Percentiles rank a stretch among this genome's conserved stretches.
Evolutionary conservation across 2,797 vertebrate species (phyloP).

Genomic region (Sus cebifrons): DNA sequence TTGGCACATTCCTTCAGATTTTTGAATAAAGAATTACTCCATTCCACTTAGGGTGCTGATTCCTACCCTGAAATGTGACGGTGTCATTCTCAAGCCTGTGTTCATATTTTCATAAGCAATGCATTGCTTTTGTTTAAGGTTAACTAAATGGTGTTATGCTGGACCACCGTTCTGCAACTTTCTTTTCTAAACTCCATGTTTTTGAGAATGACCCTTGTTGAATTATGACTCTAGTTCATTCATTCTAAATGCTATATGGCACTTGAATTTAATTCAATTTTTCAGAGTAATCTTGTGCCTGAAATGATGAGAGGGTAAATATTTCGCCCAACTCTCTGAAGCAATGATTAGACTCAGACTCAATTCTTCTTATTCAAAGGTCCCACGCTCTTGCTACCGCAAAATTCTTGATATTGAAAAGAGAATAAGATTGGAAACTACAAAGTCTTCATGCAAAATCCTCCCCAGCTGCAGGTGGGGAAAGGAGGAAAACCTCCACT

Average conservation of each 20-base stretch:
- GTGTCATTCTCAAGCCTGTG: background rate
- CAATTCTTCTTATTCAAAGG: slow-evolving; percentile 12
- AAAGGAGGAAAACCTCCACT: background rate
- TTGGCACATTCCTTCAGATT: background rate
- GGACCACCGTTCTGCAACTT: background rate
- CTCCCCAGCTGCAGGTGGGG: background rate
- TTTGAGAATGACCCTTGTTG: background rate
- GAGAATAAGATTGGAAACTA: background rate
- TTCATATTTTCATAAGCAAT: background rate
- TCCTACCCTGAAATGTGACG: background rate
- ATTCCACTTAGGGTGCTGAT: background rate
- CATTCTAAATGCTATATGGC: background rate
- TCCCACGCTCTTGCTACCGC: slow-evolving; percentile 7
- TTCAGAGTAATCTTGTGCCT: background rate
- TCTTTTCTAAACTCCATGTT: background rate
- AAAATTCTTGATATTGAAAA: background rate
- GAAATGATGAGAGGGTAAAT: background rate
- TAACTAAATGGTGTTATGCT: background rate
- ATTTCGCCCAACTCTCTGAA: background rate
- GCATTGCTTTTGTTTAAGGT: background rate
- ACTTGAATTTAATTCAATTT: background rate
- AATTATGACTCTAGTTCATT: background rate
- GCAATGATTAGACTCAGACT: background rate
- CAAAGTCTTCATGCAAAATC: background rate
- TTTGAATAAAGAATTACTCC: background rate